A percentile compares a stretch with the other conserved stretches of the same genome.
These are phyloP conservation scores for Bergia sp. DNA, from an alignment of 92 coral and sea anemone genomes.

Conservation along the genomic window DNA sequence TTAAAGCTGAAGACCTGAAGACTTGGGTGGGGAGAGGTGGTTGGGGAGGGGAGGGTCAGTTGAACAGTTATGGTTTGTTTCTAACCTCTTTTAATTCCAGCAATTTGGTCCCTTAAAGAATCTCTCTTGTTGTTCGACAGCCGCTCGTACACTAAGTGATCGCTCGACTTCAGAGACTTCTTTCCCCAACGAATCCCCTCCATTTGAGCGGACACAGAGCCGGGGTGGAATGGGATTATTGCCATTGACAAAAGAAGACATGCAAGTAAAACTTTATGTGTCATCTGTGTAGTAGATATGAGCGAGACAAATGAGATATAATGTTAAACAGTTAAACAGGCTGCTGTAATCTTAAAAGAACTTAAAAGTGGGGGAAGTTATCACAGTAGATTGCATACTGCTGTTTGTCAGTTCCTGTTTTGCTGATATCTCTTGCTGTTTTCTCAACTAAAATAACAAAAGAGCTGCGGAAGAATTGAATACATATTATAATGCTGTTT, in stretches of 20 bases:
- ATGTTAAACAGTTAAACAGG: too few relatives aligned
- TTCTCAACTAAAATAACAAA: too few relatives aligned
- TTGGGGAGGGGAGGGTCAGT: background rate
- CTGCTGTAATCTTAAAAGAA: too few relatives aligned
- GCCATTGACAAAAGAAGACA: slow-evolving; percentile 11
- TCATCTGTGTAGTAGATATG: background rate
- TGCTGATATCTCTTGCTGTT: too few relatives aligned
- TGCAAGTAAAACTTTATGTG: background rate
- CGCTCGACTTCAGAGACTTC: slow-evolving; percentile 18
- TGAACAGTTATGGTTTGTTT: background rate
- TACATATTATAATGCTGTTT: too few relatives aligned
- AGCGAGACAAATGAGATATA: background rate
- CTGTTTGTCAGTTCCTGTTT: too few relatives aligned
- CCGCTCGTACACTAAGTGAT: background rate
- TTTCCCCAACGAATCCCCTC: slow-evolving; percentile 38
- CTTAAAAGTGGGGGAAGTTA: too few relatives aligned
- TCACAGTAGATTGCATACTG: too few relatives aligned
- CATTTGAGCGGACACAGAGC: background rate
- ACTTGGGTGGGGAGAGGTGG: background rate
- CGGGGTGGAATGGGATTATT: background rate
- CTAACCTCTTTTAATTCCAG: slow-evolving; percentile 17
- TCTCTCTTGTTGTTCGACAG: background rate
- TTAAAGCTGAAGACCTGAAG: too few relatives aligned
- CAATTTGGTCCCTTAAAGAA: background rate
- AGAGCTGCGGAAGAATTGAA: too few relatives aligned